phyloP scores from a whole-genome alignment of 2,888 invertebrate species.

The Drosophila incognita region DNA sequence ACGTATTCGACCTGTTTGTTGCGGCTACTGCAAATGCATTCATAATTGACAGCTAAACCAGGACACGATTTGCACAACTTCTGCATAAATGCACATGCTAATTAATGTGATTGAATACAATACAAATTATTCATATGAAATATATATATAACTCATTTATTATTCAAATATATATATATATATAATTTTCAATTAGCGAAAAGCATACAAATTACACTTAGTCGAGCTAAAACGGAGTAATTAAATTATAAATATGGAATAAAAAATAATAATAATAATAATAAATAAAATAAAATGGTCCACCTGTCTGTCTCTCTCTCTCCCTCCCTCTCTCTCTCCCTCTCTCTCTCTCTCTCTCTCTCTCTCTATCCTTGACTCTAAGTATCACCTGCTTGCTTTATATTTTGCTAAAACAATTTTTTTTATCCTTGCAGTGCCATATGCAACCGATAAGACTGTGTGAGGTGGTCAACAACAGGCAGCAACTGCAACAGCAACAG shows the following conservation, averaged over 20 bases:
- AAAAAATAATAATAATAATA: background rate
- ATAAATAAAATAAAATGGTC: background rate
- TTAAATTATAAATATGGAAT: background rate
- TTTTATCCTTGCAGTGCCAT: conserved; percentile 63
- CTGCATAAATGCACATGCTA: conserved; percentile 49
- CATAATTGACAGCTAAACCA: conserved; percentile 63
- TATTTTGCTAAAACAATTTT: background rate
- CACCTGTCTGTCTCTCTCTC: background rate
- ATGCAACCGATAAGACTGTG: conserved; percentile 77
- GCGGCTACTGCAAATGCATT: conserved; percentile 20
- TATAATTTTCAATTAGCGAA: too few species aligned
- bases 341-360: too few species aligned
- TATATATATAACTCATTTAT: too few species aligned
- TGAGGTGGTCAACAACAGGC: conserved; percentile 53
- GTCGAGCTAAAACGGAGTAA: background rate
- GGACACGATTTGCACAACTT: conserved; percentile 51
- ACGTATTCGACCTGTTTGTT: conserved; percentile 44
- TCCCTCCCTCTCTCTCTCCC: rapidly evolving
- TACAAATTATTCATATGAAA: too few species aligned
- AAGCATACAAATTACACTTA: background rate
- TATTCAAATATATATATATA: too few species aligned
- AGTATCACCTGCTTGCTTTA: background rate
- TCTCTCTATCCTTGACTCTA: background rate
- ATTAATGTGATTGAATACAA: conserved; percentile 30
- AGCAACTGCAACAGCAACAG: conserved; percentile 12